Evolutionary conservation across 2,113 vertebrate species (phyloP), one percentile per base, ranked within the genome.

Genomic region (Pollachius pollachius): DNA sequence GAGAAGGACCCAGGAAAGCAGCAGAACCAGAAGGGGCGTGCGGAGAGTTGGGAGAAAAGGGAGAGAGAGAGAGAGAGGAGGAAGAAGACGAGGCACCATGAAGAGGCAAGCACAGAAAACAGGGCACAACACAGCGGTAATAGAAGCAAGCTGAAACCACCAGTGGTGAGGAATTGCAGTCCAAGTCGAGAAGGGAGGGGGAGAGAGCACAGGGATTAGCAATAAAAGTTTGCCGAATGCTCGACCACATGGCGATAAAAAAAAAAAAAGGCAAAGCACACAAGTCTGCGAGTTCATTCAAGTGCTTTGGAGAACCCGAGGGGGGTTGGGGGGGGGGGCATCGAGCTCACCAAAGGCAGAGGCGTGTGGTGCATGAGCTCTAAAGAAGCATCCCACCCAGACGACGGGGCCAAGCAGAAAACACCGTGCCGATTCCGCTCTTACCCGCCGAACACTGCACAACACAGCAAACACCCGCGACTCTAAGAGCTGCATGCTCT

Each of bases 131-230:
- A 48, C 2, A 48, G 41, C 41, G 12, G 41, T 13, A 13, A 9
- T 48, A 48, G 41, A 48, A 48, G 41, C 41, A 48, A 48, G 41
- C 41, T 13, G 41, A 13, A 48, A 48, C 41, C 41, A 48, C 41
- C 41, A 48, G 41, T 12, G 41, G 41, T 11, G 52, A 21, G 76
- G 76, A 58, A 66, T 71, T 68, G 48, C 81, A 85, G 79, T 74
- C 79, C 80, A 76, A 80, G 70, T 80, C 79, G 27, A 75, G 70
- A 74, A 30, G 30, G 63, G 77, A 58, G 75, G 48, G 18, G 21
- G 48, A 19, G 30, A 34, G 23, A 34, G 23, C 59, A 60, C n/a
- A 12, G 19, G 23, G 18, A 25, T 62, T 15, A 27, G 18, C 37
- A 56, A 67, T 2, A 61, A 48, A 48, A 48, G 41, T 48, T 48